These are phyloP conservation scores for Zaprionus nigranus DNA, from an alignment of 1,140 invertebrate genomes.

Conservation along the genomic window DNA sequence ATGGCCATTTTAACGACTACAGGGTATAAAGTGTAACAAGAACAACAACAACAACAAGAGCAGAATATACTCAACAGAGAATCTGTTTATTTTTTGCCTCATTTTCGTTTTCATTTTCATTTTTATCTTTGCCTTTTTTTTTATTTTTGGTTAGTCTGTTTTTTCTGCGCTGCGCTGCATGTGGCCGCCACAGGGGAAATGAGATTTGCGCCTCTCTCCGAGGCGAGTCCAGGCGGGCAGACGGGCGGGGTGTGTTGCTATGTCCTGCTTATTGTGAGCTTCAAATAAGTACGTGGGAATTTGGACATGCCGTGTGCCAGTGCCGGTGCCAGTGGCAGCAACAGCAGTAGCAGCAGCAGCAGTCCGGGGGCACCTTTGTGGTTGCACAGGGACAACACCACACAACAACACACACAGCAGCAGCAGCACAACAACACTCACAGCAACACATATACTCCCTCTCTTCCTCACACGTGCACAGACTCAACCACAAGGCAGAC, in stretches of 20 bases:
- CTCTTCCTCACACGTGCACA: neutral
- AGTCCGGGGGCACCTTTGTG: conserved; percentile 40
- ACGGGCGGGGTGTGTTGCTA: neutral
- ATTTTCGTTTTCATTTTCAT: conserved; percentile 23
- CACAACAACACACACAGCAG: conserved; percentile 9
- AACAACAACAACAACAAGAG: conserved; percentile 3
- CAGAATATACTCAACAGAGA: conserved; percentile 13
- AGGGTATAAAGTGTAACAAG: conserved; percentile 28
- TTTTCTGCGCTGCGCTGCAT: conserved; percentile 28
- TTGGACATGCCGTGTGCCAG: conserved; percentile 31
- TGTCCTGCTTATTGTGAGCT: conserved; percentile 61
- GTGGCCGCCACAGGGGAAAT: conserved; percentile 71
- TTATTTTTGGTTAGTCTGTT: conserved; percentile 16
- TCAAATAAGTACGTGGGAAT: conserved; percentile 59
- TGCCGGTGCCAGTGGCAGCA: conserved; percentile 28
- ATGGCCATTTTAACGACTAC: conserved; percentile 32
- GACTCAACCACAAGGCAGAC: conserved; percentile 32
- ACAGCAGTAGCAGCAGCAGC: conserved; percentile 13
- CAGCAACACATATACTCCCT: neutral
- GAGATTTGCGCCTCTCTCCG: conserved; percentile 71
- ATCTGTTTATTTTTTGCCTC: conserved; percentile 49
- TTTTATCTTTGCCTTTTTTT: conserved; percentile 5
- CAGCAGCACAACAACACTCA: conserved; percentile 3
- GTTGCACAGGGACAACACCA: conserved; percentile 47
- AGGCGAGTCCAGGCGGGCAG: neutral